These are phyloP conservation scores for Mimumesa dahlbomi DNA, from an alignment of 2,888 invertebrate genomes.

Conservation along the genomic window DNA sequence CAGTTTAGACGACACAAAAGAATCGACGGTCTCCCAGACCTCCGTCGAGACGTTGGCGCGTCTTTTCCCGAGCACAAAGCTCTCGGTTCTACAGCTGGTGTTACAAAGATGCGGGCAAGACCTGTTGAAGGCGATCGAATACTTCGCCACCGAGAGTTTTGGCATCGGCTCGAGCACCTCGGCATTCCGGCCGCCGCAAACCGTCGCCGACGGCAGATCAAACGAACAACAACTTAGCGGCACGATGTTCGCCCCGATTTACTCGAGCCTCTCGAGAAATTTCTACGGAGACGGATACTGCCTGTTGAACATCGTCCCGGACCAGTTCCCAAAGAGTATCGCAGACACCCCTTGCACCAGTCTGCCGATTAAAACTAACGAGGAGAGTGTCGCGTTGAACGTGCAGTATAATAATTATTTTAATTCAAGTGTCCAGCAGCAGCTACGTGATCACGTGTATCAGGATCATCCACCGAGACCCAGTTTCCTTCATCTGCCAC, in stretches of 20 bases:
- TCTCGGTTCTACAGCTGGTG: slow-evolving; percentile 94
- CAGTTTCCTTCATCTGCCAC: slow-evolving; percentile 69
- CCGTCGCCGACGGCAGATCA: slow-evolving; percentile 23
- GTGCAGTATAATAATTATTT: slow-evolving; percentile 72
- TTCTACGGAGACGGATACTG: slow-evolving; percentile 73
- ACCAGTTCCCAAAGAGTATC: slow-evolving; percentile 67
- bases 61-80: slow-evolving; percentile 94
- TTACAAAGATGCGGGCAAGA: slow-evolving; percentile 96
- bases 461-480: slow-evolving; percentile 55
- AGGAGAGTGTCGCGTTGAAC: slow-evolving; percentile 66
- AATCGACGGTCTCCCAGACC: slow-evolving; percentile 84
- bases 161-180: slow-evolving; percentile 51
- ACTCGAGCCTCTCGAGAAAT: slow-evolving; percentile 67
- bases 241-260: slow-evolving; percentile 66
- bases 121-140: slow-evolving; percentile 93
- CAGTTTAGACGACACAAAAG: slow-evolving; percentile 42
- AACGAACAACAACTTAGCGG: slow-evolving; percentile 49
- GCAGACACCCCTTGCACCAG: slow-evolving; percentile 24
- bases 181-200: slow-evolving; percentile 58
- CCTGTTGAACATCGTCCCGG: slow-evolving; percentile 73
- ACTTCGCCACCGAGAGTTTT: slow-evolving; percentile 82
- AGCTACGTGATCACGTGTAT: slow-evolving; percentile 70
- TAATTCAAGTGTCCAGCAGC: slow-evolving; percentile 67
- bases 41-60: slow-evolving; percentile 92
- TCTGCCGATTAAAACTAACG: slow-evolving; percentile 35